A percentile compares a stretch with the other conserved stretches of the same genome.
These are phyloP conservation scores for Chelonoidis abingdonii DNA, from an alignment of 2,113 vertebrate species.

Conservation along the genomic window DNA sequence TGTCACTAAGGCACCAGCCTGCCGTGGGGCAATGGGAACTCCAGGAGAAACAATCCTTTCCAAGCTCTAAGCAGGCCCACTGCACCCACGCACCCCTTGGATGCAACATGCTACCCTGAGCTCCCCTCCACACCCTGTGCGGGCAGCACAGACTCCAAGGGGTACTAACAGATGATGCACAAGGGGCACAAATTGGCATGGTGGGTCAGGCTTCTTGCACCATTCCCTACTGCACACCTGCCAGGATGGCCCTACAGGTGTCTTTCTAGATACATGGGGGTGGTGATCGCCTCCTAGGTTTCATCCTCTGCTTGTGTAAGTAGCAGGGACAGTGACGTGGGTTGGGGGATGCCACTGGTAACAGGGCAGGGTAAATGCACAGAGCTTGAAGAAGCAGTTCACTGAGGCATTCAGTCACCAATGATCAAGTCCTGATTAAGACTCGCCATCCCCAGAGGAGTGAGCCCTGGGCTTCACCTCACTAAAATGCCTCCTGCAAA, in stretches of 20 bases:
- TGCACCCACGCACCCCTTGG: background rate
- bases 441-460: background rate
- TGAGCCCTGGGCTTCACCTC: background rate
- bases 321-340: background rate
- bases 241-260: background rate
- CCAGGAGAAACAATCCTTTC: background rate
- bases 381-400: background rate
- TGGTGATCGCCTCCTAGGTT: background rate
- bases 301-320: background rate
- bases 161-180: background rate
- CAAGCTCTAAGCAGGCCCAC: background rate
- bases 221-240: background rate
- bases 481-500: background rate
- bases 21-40: background rate
- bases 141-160: background rate
- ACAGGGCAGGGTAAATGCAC: background rate
- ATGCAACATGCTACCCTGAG: background rate
- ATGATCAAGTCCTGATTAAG: background rate
- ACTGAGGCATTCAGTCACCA: background rate
- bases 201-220: background rate
- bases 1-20: background rate
- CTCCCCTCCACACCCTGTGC: background rate
- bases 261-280: fast-evolving
- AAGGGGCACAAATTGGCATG: fast-evolving
- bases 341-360: background rate